phyloP scores from a whole-genome alignment of 1,140 invertebrate species.

The Drosophila navojoa region DNA sequence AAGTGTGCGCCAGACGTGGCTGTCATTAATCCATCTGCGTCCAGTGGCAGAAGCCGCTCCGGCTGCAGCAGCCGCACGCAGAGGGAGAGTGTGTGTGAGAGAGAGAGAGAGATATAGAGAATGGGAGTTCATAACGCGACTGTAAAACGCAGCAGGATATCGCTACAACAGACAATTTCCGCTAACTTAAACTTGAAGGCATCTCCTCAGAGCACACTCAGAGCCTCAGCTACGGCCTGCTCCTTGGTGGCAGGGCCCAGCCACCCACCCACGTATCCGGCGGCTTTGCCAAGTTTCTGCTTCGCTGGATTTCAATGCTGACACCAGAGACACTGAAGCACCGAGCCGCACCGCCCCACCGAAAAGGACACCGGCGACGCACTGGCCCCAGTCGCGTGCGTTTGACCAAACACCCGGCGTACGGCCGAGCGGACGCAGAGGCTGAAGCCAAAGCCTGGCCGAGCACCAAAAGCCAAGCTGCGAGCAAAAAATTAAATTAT shows the following conservation, averaged over 20 bases:
- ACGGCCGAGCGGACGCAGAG: constrained; percentile 18
- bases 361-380: constrained; percentile 30
- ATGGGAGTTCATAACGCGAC: constrained; percentile 72
- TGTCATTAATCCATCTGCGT: constrained; percentile 72
- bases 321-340: constrained; percentile 43
- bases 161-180: constrained; percentile 83
- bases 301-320: constrained; percentile 69
- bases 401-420: constrained; percentile 35
- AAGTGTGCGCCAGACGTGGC: constrained; percentile 70
- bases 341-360: constrained; percentile 23
- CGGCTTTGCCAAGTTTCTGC: constrained; percentile 77
- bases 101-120: background rate
- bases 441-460: constrained; percentile 17
- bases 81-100: background rate
- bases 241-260: background rate
- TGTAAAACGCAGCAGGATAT: constrained; percentile 83
- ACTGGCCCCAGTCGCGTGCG: constrained; percentile 36
- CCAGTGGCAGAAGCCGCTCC: background rate
- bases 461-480: constrained; percentile 25
- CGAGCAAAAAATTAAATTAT: constrained; percentile 76
- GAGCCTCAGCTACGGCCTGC: constrained; percentile 5
- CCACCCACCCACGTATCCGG: constrained; percentile 65
- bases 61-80: constrained; percentile 38
- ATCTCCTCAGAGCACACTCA: constrained; percentile 14
- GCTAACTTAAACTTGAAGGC: constrained; percentile 78